These are phyloP conservation scores for human (Homo sapiens) DNA, from an alignment of 2,113 vertebrate genomes.

Conservation along the genomic window DNA sequence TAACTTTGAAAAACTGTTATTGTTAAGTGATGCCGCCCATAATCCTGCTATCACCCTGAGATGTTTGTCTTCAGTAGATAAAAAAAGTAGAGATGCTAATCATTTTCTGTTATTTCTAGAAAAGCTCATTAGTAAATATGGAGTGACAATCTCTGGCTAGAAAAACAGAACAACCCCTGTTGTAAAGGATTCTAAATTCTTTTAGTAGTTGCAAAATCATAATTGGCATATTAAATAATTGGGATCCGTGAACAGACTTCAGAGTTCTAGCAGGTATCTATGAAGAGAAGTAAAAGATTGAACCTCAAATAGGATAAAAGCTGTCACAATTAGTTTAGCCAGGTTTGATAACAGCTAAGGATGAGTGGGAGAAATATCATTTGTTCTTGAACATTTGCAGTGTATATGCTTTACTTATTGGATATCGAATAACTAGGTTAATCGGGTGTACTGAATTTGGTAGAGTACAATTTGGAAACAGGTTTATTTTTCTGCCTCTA, in stretches of 20 bases:
- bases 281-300: not conserved
- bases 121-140: slow-evolving; percentile 25
- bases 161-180: not conserved
- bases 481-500: not conserved
- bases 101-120: not conserved
- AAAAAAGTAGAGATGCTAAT: not conserved
- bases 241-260: not conserved
- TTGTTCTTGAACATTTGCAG: not conserved
- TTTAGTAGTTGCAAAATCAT: not conserved
- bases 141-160: not conserved
- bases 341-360: not conserved
- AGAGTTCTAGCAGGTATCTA: not conserved
- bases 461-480: not conserved
- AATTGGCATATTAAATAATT: not conserved
- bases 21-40: not conserved
- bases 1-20: not conserved
- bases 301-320: not conserved
- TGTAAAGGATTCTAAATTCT: not conserved
- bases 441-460: not conserved
- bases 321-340: not conserved
- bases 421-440: not conserved
- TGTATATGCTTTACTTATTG: not conserved
- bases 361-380: not conserved
- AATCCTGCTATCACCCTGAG: not conserved
- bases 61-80: not conserved